These are phyloP conservation scores for Caenorhabditis sulstoni DNA, from an alignment of 2,888 invertebrate species.

Conservation along the genomic window DNA sequence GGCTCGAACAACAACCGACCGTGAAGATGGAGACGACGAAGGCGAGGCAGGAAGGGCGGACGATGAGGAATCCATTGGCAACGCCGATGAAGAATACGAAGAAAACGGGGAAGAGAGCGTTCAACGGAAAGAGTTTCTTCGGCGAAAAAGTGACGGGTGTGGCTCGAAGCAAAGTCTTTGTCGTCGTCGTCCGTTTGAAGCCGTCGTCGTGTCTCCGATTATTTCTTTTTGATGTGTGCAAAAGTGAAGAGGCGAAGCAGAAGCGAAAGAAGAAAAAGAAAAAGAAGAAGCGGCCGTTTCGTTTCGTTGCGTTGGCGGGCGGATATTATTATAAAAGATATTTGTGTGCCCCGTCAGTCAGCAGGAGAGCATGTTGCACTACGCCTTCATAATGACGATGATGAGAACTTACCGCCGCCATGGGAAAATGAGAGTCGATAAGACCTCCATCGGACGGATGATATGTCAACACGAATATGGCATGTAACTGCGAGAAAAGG, in stretches of 20 bases:
- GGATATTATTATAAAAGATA: slow-evolving; percentile 34
- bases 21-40: slow-evolving; percentile 33
- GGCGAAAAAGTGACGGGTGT: slow-evolving; percentile 44
- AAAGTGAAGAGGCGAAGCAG: slow-evolving; percentile 31
- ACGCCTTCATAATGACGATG: slow-evolving; percentile 6
- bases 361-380: slow-evolving; percentile 13
- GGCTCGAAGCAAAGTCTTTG: slow-evolving; percentile 55
- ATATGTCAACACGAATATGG: slow-evolving; percentile 48
- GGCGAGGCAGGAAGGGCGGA: slow-evolving; percentile 20
- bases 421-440: slow-evolving; percentile 55
- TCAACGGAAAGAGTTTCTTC: slow-evolving; percentile 26
- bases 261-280: slow-evolving; percentile 22
- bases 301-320: background rate
- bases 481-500: slow-evolving; percentile 38
- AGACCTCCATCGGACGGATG: slow-evolving; percentile 53
- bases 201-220: slow-evolving; percentile 39
- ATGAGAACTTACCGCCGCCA: slow-evolving; percentile 52
- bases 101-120: slow-evolving; percentile 12
- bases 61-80: slow-evolving; percentile 44
- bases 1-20: slow-evolving; percentile 33
- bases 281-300: slow-evolving; percentile 20
- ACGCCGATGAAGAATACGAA: slow-evolving; percentile 8
- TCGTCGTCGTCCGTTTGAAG: slow-evolving; percentile 28
- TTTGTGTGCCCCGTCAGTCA: too few species aligned
- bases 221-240: slow-evolving; percentile 53